Conservation (phyloP, 2,797 vertebrate genomes). For the Crocidura indochinensis region DNA sequence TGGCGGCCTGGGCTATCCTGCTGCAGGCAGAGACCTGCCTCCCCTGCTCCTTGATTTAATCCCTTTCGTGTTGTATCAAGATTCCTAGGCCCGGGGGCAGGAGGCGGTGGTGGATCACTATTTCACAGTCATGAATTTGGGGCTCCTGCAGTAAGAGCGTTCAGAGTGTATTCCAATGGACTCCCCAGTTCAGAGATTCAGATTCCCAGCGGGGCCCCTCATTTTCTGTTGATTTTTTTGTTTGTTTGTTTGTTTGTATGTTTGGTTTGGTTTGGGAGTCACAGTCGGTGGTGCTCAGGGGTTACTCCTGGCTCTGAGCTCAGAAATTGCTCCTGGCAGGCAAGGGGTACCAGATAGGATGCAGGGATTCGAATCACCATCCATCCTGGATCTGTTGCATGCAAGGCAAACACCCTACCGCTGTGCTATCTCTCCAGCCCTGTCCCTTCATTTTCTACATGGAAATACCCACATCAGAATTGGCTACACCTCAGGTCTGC, state of each 20-base stretch:
- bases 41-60: background rate
- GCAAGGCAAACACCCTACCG: no score
- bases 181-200: background rate
- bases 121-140: constrained; percentile 6
- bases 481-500: no score
- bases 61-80: background rate
- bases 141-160: constrained; percentile 23
- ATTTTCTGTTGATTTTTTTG: background rate
- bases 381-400: no score
- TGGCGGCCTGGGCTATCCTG: background rate
- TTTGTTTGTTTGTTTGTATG: no score
- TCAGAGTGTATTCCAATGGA: background rate
- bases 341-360: no score
- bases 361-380: no score
- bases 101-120: background rate
- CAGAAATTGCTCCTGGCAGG: no score
- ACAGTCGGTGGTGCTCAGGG: no score
- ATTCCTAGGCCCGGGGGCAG: background rate
- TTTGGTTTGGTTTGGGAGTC: no score
- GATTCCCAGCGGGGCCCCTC: background rate
- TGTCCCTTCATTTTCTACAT: background rate
- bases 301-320: no score
- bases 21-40: background rate
- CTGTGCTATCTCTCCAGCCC: no score
- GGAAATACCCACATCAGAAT: background rate